Evolutionary conservation across 2,113 vertebrate species (phyloP), one percentile per base, ranked within the genome.

Genomic region (Salminus brasiliensis): DNA sequence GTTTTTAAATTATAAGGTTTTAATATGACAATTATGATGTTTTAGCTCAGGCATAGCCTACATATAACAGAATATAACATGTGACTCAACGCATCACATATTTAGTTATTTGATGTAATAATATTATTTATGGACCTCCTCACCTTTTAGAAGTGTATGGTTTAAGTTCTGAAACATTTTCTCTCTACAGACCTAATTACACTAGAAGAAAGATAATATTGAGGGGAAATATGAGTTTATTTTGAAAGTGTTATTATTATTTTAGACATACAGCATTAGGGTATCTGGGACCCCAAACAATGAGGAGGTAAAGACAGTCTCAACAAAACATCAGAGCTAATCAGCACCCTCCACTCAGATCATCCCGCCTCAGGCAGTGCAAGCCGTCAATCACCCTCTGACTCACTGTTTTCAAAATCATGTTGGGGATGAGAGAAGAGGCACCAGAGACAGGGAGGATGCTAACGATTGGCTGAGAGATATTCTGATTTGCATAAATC

Each of bases 401-500:
- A 34, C 63, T 66, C 39, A 29, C 32, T 1, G 3, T 29, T 47
- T 53, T 63, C 57, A 23, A n/a, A n/a, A 63, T 29, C 41, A 63
- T n/a, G 25, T 49, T 10, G 2, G 73, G 52, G 7, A 2, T 47
- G 3, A 32, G 72, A 45, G 36, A 30, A 25, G 16, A 11, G 18
- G 12, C 36, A 16, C 32, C 49, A 76, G 72, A 34, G 55, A 21
- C 12, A 3, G n/a, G 30, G 25, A 30, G 16, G 11, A 43, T n/a
- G 57, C 16, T 67, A 5, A 16, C 25, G 81, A 79, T 79, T 67
- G 52, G 72, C 39, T 18, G 32, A 32, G 27, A 70, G 49, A 21
- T 12, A 13, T 30, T n/a, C 47, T 36, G 18, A 23, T 74, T 74
- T 68, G 39, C 63, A 78, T 81, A 77, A 68, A 32, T 71, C n/a